phyloP scores from a whole-genome alignment of 2,113 vertebrate genomes.

The Leptocoma aspasia region DNA sequence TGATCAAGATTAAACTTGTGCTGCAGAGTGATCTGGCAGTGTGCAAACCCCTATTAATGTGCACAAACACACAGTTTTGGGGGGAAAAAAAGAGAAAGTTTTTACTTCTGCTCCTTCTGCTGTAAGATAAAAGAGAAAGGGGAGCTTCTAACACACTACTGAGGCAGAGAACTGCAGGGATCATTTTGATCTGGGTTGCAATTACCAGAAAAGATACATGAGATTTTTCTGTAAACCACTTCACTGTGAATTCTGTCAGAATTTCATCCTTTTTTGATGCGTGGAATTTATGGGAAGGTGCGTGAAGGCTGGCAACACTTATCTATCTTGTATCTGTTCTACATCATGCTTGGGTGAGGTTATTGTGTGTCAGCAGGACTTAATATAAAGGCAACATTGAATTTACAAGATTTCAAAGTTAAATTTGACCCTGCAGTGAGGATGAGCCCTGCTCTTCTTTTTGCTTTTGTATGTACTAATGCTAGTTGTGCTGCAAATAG shows the following conservation, averaged over 20 bases:
- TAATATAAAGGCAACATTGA: not conserved
- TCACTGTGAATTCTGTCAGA: not conserved
- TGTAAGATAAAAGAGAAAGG: not conserved
- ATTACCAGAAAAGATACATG: not conserved
- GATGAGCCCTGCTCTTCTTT: not conserved
- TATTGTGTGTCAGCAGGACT: not conserved
- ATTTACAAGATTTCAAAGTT: not conserved
- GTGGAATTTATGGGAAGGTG: not conserved
- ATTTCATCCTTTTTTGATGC: not conserved
- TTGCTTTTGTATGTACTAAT: not conserved
- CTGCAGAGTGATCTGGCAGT: not conserved
- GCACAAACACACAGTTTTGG: not conserved
- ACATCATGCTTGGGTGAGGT: not conserved
- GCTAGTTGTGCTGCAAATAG: not conserved
- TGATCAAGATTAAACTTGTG: not conserved
- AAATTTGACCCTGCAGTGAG: not conserved
- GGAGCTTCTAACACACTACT: not conserved
- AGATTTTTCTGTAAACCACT: not conserved
- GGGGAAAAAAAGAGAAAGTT: fast-evolving
- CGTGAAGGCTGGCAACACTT: not conserved
- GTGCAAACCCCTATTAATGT: not conserved
- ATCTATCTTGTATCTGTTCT: not conserved
- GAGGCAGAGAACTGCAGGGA: not conserved
- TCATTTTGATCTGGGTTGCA: not conserved
- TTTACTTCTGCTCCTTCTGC: not conserved